Evolutionary conservation across 2,888 invertebrate genomes (phyloP).

Genomic region (Drosophila hamatofila): DNA sequence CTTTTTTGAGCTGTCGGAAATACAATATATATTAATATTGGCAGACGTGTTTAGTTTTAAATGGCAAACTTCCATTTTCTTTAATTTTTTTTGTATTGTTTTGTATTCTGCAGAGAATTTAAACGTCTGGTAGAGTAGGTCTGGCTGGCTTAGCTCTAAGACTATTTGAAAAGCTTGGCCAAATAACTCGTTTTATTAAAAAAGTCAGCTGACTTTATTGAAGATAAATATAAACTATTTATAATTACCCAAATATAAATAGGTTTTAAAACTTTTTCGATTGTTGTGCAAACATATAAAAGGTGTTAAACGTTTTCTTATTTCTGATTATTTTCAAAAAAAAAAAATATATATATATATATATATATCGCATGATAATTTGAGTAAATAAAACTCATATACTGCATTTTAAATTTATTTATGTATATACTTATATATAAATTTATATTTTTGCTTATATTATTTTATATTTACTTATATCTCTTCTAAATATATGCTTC

Average conservation of each 20-base stretch:
- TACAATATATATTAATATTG: slow-evolving; percentile 61
- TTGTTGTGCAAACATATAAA: not conserved
- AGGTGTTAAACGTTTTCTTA: no score
- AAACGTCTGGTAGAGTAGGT: slow-evolving; percentile 1
- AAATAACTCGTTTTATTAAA: slow-evolving; percentile 19
- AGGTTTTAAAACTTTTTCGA: no score
- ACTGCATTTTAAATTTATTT: no score
- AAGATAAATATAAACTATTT: not conserved
- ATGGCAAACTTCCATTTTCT: slow-evolving; percentile 23
- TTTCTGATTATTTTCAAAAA: no score
- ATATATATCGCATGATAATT: no score
- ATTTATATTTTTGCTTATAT: no score
- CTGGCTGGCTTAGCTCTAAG: slow-evolving; percentile 9
- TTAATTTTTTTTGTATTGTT: not conserved
- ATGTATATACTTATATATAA: no score
- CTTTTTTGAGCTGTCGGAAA: slow-evolving; percentile 16
- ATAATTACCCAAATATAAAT: not conserved
- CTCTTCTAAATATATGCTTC: no score
- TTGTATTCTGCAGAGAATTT: not conserved
- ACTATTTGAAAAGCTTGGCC: slow-evolving; percentile 25
- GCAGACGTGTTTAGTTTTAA: slow-evolving; percentile 60
- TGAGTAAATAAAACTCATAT: no score
- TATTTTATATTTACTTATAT: no score
- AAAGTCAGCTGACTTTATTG: not conserved
- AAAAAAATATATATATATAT: no score